Evolutionary conservation across 2,797 vertebrate species (phyloP), one percentile per base, ranked within the genome.

Genomic region (Labroides dimidiatus): DNA sequence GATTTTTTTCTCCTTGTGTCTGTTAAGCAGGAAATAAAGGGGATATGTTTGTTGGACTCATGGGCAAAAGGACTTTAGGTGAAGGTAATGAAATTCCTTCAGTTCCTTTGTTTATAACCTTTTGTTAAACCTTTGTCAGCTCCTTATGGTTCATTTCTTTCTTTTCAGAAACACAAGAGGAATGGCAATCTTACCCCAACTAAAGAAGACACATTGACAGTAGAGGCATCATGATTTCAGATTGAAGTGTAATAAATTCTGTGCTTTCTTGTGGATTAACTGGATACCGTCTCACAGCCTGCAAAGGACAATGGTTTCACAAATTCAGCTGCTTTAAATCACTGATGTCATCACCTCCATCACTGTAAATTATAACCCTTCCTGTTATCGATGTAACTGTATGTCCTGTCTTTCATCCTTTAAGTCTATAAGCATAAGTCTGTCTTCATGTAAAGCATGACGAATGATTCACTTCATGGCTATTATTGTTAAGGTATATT

Each of bases 1-100:
- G 6, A 6, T 24, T 27, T 2, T 73, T 12, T 66, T 15, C 65
- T 23, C 16, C 54, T 14, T 61, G 14, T 69, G 16, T 23, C 16
- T 51, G 17, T 27, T 55, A 5, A 58, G 14, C 64, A 86, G 90
- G 88, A 78, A 93, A 91, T 75, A 90, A 87, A 89, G 91, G 88
- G 5, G 92, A 89, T 61, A 91, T 66, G 74, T 91, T 89, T 81
- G 92, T 92, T 59, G 91, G 91, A 36, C 93, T 94, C 59, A 93
- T 93, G 91, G 91, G 90, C 21, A 89, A 82, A 58, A 90, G 92
- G 69, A 87, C 84, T 73, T 84, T 86, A 72, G 85, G 65, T 53
- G 77, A 80, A 93, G 93, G 93, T 94, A 90, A 84, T 39, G 2
- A 13, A 12, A 39, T 2, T 33, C 30, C 37, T 39, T 39, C 37